Evolutionary conservation across 2,888 invertebrate genomes (phyloP), one percentile per base, ranked within the genome.

Genomic region (Mesochorus sp.): DNA sequence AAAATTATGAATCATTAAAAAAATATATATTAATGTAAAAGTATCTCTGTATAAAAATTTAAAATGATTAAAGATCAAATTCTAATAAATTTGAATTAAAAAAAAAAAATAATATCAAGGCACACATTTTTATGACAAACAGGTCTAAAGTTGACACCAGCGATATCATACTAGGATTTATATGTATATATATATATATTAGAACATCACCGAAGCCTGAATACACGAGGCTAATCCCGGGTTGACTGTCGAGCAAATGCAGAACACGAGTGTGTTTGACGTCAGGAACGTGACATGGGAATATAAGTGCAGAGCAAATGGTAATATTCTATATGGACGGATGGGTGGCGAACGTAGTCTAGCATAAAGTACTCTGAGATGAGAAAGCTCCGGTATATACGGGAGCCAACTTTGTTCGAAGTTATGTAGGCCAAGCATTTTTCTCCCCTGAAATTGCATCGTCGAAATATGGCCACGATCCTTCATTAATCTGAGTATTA

Each of bases 201-300:
- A 12, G 42, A 19, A 55, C 21, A 74, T 64, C 44, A 71, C 49
- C 47, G 37, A 17, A 49, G 6, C 21, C 55, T 55, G 34, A 62
- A 76, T 72, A 72, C 67, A 62, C 57, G 39, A 39, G 61, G 14
- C 62, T 76, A 71, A 62, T 47, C 51, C 39, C n/a, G 24, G 51
- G 72, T 57, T 64, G 57, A 34, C 62, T 31, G 26, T 55, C 49
- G 12, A 14, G 59, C 17, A 51, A 61, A 70, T 44, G 68, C 47
- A 24, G 49, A 76, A 55, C 44, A 24, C 19, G 24, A 34, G 61
- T 53, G 62, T 67, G 53, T 71, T 78, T 80, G 74, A 78, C 71
- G 61, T 74, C 31, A 17, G 14, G 34, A 37, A 73, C 73, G 73
- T 77, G 72, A 42, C 70, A 77, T 55, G 66, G 47, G 55, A 66